Base-by-base conservation (phyloP, 2,113 vertebrate genomes). In the Leptodactylus fuscus region DNA sequence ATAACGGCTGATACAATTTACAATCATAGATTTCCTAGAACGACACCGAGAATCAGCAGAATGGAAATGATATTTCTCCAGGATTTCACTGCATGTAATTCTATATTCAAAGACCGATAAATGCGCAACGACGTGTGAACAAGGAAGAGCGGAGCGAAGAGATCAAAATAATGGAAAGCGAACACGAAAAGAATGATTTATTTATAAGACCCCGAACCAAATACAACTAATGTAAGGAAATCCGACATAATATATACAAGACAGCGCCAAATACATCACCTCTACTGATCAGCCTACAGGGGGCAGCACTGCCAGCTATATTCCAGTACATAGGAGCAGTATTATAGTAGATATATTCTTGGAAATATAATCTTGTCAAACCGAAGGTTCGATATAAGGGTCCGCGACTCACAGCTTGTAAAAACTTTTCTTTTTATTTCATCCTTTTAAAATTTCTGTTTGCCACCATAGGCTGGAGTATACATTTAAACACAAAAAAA, bases 261-360 rank as follows among this genome's bases (percentile, higher is more conserved):
- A 65, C 3, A 32, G n/a, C 24, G 2, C 3, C 12, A 32, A 3
- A 32, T 1, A 29, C 60, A 29, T 0, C 24, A 65, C 24, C 2
- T 27, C n/a, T 27, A 24, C 1, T 60, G n/a, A n/a, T n/a, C n/a
- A n/a, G n/a, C n/a, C n/a, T n/a, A n/a, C n/a, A n/a, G n/a, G n/a
- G n/a, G n/a, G n/a, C n/a, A n/a, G n/a, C n/a, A n/a, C n/a, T n/a
- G n/a, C n/a, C n/a, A 62, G 58, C 29, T 62, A 62, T 62, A 62
- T 62, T 62, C 58, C 13, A 27, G 24, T 62, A 62, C 11, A 62
- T 62, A 62, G 58, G 58, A 29, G 62, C 27, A 65, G 62, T 65
- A 65, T 65, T 65, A 65, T 65, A 65, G 62, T 65, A 65, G 62
- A 32, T n/a, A n/a, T n/a, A n/a, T n/a, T n/a, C n/a, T n/a, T n/a